Evolutionary conservation across 2,113 vertebrate species (phyloP).

Genomic region (Amphiprion ocellaris): DNA sequence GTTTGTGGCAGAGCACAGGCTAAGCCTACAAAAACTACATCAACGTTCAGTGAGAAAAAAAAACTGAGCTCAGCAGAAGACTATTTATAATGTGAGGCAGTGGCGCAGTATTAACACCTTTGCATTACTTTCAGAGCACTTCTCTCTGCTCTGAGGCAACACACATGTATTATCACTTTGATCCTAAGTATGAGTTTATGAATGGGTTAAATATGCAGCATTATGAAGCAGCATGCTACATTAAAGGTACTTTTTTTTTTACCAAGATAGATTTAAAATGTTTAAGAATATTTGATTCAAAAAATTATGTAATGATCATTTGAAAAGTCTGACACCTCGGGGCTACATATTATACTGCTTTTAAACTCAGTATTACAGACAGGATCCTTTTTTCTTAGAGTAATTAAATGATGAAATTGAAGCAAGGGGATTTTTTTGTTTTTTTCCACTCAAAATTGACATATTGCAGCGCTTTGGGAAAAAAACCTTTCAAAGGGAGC

Average conservation of each 20-base stretch:
- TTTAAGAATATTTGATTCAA: not conserved
- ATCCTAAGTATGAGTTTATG: slow-evolving; percentile 37
- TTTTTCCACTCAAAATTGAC: slow-evolving; percentile 15
- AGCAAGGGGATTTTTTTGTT: not conserved
- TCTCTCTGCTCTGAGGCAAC: slow-evolving; percentile 33
- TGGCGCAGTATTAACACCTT: slow-evolving; percentile 51
- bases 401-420: slow-evolving; percentile 22
- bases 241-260: not conserved
- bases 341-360: not conserved
- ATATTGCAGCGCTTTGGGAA: slow-evolving; percentile 20
- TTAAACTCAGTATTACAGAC: not conserved
- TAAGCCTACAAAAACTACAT: slow-evolving; percentile 49
- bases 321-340: not conserved
- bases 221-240: not conserved
- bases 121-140: slow-evolving; percentile 62
- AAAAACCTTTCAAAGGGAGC: slow-evolving; percentile 15
- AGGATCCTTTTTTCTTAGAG: not conserved
- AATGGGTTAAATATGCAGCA: slow-evolving; percentile 3
- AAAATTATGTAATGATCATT: not conserved
- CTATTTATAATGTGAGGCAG: slow-evolving; percentile 34
- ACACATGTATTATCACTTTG: slow-evolving; percentile 38
- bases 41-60: slow-evolving; percentile 49
- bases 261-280: not conserved
- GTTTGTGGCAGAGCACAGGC: slow-evolving; percentile 32
- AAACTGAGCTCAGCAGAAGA: slow-evolving; percentile 28